Conservation (phyloP, 2,113 vertebrate species). For the Sula dactylatra region DNA sequence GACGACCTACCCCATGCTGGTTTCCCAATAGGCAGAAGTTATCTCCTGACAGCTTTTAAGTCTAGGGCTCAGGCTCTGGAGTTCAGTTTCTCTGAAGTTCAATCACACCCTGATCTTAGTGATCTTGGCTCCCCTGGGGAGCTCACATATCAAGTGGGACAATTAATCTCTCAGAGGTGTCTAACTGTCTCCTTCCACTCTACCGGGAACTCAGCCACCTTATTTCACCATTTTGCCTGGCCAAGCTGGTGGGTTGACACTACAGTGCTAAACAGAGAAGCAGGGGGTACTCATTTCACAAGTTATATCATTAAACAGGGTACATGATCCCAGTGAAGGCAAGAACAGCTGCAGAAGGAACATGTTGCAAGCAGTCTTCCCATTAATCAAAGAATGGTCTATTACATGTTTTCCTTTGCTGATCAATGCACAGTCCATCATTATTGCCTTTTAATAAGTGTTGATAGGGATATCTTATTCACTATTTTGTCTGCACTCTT, state of each 20-base stretch:
- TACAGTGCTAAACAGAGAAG: not conserved
- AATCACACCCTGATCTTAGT: not conserved
- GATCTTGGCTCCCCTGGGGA: not conserved
- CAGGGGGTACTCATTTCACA: not conserved
- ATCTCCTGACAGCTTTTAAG: not conserved
- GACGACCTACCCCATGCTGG: not conserved
- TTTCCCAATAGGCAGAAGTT: not conserved
- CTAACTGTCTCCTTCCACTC: not conserved
- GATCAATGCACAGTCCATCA: not conserved
- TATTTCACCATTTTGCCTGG: not conserved
- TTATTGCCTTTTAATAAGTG: constrained; percentile 3
- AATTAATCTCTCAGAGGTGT: not conserved
- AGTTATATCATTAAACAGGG: not conserved
- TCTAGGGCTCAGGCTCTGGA: not conserved
- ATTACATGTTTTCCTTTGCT: not conserved
- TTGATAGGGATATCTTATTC: constrained; percentile 11
- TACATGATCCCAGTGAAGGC: not conserved
- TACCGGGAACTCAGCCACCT: not conserved
- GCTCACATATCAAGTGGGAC: not conserved
- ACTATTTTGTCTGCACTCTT: constrained; percentile 5
- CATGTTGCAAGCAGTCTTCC: not conserved
- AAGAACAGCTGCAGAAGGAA: not conserved
- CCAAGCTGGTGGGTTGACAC: not conserved
- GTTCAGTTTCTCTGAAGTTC: not conserved
- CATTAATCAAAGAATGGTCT: not conserved